Evolutionary conservation across 2,113 vertebrate genomes (phyloP).

Genomic region (Xenopus laevis): DNA sequence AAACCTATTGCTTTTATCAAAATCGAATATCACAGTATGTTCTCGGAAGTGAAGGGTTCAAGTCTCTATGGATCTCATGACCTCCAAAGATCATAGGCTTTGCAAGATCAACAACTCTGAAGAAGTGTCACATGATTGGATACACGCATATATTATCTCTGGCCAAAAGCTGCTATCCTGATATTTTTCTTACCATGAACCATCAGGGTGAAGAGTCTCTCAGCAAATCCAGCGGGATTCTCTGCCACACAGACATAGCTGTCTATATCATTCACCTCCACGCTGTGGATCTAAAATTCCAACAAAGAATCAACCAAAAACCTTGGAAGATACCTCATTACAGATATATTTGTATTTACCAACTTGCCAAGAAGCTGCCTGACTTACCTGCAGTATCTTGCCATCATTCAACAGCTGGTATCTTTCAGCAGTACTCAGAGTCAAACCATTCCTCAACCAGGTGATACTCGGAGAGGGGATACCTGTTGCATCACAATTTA

Average conservation of each 20-base stretch:
- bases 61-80: too few relatives aligned
- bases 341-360: too few relatives aligned
- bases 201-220: slow-evolving; percentile 77
- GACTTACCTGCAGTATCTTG: slow-evolving; percentile 70
- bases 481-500: slow-evolving; percentile 71
- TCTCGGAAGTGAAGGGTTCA: too few relatives aligned
- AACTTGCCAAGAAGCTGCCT: too few relatives aligned
- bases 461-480: slow-evolving; percentile 68
- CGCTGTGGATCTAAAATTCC: slow-evolving; percentile 62
- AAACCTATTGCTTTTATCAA: too few relatives aligned
- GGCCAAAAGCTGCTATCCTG: too few relatives aligned
- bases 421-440: slow-evolving; percentile 55
- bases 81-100: too few relatives aligned
- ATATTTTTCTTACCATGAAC: slow-evolving; percentile 74
- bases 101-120: too few relatives aligned
- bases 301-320: neutral
- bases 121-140: too few relatives aligned
- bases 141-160: too few relatives aligned
- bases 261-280: slow-evolving; percentile 70
- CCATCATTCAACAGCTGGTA: slow-evolving; percentile 73
- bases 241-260: slow-evolving; percentile 79
- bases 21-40: too few relatives aligned
- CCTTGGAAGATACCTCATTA: too few relatives aligned
- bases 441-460: slow-evolving; percentile 76
- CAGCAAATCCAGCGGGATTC: slow-evolving; percentile 73